A percentile compares a stretch with the other conserved stretches of the same genome.
Evolutionary conservation across 2,888 invertebrate genomes (phyloP).

Genomic region (Ecdyonurus torrentis): DNA sequence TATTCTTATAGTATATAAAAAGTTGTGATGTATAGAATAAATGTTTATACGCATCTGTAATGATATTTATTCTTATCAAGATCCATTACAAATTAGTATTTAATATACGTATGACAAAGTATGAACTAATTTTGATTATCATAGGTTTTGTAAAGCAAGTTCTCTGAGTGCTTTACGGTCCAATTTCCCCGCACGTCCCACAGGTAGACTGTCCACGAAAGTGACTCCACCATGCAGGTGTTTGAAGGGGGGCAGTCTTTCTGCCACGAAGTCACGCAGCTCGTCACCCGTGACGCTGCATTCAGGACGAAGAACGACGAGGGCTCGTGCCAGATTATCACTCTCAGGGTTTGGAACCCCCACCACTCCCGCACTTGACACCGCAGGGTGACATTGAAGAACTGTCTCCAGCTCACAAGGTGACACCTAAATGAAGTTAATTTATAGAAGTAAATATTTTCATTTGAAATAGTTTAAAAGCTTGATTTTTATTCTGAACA

Average conservation of each 20-base stretch:
- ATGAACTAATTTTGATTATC: too few relatives aligned
- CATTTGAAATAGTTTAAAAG: too few relatives aligned
- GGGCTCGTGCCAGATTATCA: constrained; percentile 1
- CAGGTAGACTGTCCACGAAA: not conserved
- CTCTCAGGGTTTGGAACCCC: constrained; percentile 3
- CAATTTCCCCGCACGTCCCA: not conserved
- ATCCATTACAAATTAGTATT: too few relatives aligned
- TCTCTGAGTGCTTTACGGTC: not conserved
- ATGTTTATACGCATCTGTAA: too few relatives aligned
- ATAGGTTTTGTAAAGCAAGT: not conserved
- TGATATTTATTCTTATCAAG: too few relatives aligned
- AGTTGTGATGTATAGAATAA: too few relatives aligned
- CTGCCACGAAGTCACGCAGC: not conserved
- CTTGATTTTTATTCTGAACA: too few relatives aligned
- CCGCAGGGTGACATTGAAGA: not conserved
- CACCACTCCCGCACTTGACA: constrained; percentile 1
- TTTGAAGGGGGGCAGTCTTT: not conserved
- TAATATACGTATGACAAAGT: too few relatives aligned
- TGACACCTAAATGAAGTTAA: too few relatives aligned
- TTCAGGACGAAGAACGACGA: not conserved
- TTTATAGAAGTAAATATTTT: too few relatives aligned
- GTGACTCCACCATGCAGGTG: not conserved
- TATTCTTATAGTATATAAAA: too few relatives aligned
- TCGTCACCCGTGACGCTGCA: constrained; percentile 2
- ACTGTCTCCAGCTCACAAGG: constrained; percentile 3